Percentiles rank a stretch among this genome's conserved stretches.
Evolutionary conservation across 2,113 vertebrate species (phyloP).

Genomic region (Fulmarus glacialis): DNA sequence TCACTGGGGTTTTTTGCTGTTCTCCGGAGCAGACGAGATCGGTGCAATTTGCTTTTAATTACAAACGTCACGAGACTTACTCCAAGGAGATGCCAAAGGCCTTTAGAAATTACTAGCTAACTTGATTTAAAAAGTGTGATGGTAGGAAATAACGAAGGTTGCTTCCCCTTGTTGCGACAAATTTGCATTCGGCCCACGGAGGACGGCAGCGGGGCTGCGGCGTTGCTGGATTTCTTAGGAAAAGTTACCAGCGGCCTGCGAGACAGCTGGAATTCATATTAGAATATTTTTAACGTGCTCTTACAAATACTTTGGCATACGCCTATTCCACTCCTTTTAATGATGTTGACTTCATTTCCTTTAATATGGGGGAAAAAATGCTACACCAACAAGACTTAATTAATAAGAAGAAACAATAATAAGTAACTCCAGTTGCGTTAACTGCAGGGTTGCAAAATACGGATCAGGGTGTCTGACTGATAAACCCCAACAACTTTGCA

Average conservation of each 20-base stretch:
- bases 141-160: not conserved
- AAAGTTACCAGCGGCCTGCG: not conserved
- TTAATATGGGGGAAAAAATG: not conserved
- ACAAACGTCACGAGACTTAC: not conserved
- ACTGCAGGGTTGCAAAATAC: not conserved
- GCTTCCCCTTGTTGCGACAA: not conserved
- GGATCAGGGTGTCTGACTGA: accelerated
- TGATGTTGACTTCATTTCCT: conserved; percentile 59
- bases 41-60: not conserved
- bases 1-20: accelerated
- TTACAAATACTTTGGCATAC: conserved; percentile 58
- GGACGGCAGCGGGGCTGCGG: not conserved
- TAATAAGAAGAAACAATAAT: conserved; percentile 15
- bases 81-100: not conserved
- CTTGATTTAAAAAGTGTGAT: not conserved
- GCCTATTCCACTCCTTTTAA: conserved; percentile 51
- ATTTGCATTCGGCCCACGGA: not conserved
- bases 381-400: not conserved
- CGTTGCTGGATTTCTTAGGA: not conserved
- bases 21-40: not conserved
- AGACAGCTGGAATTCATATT: conserved; percentile 58
- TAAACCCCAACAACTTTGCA: accelerated
- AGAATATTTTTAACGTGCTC: conserved; percentile 56
- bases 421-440: not conserved
- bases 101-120: not conserved